A percentile compares a stretch with the other conserved stretches of the same genome.
These are phyloP conservation scores for Drosophila mimetica DNA, from an alignment of 2,888 invertebrate species.

Conservation along the genomic window DNA sequence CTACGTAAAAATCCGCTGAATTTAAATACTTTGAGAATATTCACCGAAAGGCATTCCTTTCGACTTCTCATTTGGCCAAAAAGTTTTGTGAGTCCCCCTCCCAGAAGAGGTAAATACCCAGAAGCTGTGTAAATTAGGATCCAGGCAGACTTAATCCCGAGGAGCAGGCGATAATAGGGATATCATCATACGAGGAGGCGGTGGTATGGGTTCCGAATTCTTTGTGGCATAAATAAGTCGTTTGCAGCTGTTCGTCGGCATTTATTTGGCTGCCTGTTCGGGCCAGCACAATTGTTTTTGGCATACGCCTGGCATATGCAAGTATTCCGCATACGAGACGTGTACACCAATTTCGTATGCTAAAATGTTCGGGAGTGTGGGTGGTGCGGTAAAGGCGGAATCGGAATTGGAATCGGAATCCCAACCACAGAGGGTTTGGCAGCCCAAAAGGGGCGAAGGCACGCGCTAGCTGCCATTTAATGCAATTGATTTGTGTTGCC, in stretches of 20 bases:
- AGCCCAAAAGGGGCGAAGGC: slow-evolving; percentile 29
- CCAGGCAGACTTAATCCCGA: slow-evolving; percentile 27
- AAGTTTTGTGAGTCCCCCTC: slow-evolving; percentile 8
- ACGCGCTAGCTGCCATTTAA: slow-evolving; percentile 65
- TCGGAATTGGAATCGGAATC: no score
- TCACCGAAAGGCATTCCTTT: slow-evolving; percentile 14
- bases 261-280: slow-evolving; percentile 66
- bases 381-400: not conserved
- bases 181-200: slow-evolving; percentile 25
- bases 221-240: slow-evolving; percentile 70
- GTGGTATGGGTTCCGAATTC: slow-evolving; percentile 8
- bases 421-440: slow-evolving; percentile 19
- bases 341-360: slow-evolving; percentile 55
- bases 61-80: slow-evolving; percentile 27
- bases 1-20: slow-evolving; percentile 27
- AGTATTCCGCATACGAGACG: slow-evolving; percentile 27
- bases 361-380: slow-evolving; percentile 25
- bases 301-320: slow-evolving; percentile 7
- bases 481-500: slow-evolving; percentile 74
- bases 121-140: slow-evolving; percentile 44
- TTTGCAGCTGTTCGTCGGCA: slow-evolving; percentile 70
- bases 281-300: slow-evolving; percentile 58
- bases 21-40: slow-evolving; percentile 36
- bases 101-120: slow-evolving; percentile 14
- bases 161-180: slow-evolving; percentile 31